These are phyloP conservation scores for Ganaspis brasiliensis DNA, from an alignment of 2,888 invertebrate genomes.

Conservation along the genomic window DNA sequence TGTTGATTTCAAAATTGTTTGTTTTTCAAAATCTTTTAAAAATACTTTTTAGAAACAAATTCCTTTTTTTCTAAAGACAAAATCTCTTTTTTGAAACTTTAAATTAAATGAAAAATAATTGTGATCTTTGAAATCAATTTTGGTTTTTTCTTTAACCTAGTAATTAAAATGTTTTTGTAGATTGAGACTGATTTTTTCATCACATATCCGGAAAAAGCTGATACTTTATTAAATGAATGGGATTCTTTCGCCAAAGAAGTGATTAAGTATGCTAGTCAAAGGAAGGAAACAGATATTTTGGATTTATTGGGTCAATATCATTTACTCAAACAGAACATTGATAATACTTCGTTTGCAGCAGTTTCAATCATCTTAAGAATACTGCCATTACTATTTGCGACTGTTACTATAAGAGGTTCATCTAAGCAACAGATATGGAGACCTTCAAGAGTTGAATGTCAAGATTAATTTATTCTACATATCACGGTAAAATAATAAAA, in stretches of 20 bases:
- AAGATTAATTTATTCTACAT: conserved; percentile 1
- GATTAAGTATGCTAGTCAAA: background rate
- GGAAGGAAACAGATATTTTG: background rate
- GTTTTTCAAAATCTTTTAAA: too few species aligned
- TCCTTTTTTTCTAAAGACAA: too few species aligned
- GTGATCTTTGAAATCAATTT: too few species aligned
- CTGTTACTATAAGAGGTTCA: background rate
- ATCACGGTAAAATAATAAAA: background rate
- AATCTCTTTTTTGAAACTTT: too few species aligned
- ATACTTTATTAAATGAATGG: background rate
- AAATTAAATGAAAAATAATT: too few species aligned
- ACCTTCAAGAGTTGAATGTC: background rate
- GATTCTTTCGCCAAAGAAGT: background rate
- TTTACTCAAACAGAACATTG: background rate
- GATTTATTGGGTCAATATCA: background rate
- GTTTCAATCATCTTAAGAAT: background rate
- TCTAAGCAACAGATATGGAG: background rate
- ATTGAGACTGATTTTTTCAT: background rate
- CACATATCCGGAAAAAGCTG: background rate
- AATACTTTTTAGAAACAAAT: too few species aligned
- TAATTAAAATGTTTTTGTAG: background rate
- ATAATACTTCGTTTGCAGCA: background rate
- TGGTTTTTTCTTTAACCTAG: background rate
- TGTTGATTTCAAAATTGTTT: too few species aligned
- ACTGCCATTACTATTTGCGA: background rate